Base-by-base conservation (phyloP, 1,140 invertebrate species). In the Plutomurus gul region DNA sequence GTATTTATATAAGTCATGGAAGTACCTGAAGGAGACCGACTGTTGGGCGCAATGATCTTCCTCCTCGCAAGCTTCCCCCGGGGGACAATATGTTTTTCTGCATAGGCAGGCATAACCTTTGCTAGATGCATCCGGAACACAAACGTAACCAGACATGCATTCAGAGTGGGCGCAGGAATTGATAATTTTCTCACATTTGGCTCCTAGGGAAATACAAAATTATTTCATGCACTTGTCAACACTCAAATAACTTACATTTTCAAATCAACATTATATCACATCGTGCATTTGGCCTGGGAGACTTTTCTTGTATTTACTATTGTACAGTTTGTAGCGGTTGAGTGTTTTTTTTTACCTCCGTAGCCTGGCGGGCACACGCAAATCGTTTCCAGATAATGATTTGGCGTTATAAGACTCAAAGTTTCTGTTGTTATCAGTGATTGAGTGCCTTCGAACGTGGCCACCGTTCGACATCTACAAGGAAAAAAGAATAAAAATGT, bases 51-150 rank as follows among this genome's bases (percentile, higher is more conserved):
- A 84, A 18, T 80, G 78, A 76, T 83, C 78, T 30, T 82, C 81
- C 73, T 83, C 78, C 16, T 82, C 81, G 87, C 86, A 40, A 87
- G 86, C 1, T 90, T 89, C 95, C 94, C 79, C 90, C 89, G 84
- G 96, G 94, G 2, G 92, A 94, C 82, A 96, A 90, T 5, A 94
- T 91, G 85, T 92, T 93, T 20, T 89, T 85, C 1, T 90, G 85
- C 94, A 96, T 46, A 92, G 89, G 81, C 94, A 95, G 1, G 90
- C 89, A 84, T 92, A 95, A 0, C 93, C 93, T 70, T 90, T 87
- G 1, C 87, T 84, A 3, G 93, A 92, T 16, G 90, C 89, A 77
- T 93, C 91, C 0, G 93, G 92, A 47, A 93, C 85, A 85, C 95
- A 97, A 30, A 92, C 89, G 81, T 93, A 91, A 83, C 91, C 91